Evolutionary conservation across 1,140 invertebrate genomes (phyloP), one percentile per base, ranked within the genome.

Genomic region (Centruroides sculpturatus): DNA sequence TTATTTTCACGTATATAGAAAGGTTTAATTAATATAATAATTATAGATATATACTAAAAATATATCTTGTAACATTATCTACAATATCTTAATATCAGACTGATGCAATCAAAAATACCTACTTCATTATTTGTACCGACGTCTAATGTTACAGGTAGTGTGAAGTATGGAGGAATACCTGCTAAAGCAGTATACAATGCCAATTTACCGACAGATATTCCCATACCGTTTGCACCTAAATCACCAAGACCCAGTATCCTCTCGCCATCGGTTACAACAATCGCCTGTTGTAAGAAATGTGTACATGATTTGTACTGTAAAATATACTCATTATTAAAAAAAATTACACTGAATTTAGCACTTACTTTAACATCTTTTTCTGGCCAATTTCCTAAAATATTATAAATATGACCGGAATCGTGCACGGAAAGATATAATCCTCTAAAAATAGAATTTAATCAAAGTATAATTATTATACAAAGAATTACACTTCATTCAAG

Each of bases 361-460:
- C 47, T 50, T 69, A 79, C 78, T 70, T 75, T 75, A 1, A 98
- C 88, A 71, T 93, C 85, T 55, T 85, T 80, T 74, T 94, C 89
- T 0, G 92, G 93, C 90, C 89, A 93, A 72, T 78, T 80, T 65
- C 75, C 73, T 10, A 81, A 67, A 58, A 81, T 75, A 56, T 79
- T 86, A 69, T 85, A 92, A 66, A 95, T 80, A 71, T 97, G 90
- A 41, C 91, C 92, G 69, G 87, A 88, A 74, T 98, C 95, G 69
- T 98, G 88, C 67, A 96, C 93, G 0, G 94, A 94, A 57, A 98
- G 86, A 70, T 94, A 99, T 1, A 99, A 78, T 57, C 95, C 95
- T 71, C 77, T 59, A 41, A 12, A 9, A 59, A 59, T 61, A 59
- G 9, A 59, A 59, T 23, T 23, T 13, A 23, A 23, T 23, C 23